phyloP scores from a whole-genome alignment of 2,797 vertebrate genomes.

The Amblyraja radiata region DNA sequence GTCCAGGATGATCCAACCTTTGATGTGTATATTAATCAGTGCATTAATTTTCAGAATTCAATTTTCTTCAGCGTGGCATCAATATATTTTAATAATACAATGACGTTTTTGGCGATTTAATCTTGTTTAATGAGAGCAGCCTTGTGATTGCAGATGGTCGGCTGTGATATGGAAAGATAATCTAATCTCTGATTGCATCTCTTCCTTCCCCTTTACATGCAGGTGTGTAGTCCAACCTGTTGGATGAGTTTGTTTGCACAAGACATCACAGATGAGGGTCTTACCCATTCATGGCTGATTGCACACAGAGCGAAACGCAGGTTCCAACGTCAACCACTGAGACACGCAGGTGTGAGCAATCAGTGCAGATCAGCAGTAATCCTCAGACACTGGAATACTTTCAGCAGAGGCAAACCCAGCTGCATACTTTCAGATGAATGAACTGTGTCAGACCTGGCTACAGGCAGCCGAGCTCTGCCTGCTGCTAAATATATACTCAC shows the following conservation, averaged over 20 bases:
- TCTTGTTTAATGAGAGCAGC: slow-evolving; percentile 7
- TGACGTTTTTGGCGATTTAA: not conserved
- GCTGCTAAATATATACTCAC: not conserved
- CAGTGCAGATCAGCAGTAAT: slow-evolving; percentile 76
- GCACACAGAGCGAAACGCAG: slow-evolving; percentile 64
- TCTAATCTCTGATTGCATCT: slow-evolving; percentile 26
- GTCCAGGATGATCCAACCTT: not conserved
- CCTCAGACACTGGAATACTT: slow-evolving; percentile 60
- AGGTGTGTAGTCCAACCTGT: slow-evolving; percentile 64
- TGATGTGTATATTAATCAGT: not conserved
- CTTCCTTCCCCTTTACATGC: slow-evolving; percentile 44
- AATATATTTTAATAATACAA: slow-evolving; percentile 7
- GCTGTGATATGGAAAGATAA: slow-evolving; percentile 16
- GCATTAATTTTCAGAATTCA: not conserved
- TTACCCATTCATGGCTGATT: slow-evolving; percentile 76
- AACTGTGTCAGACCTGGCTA: slow-evolving; percentile 1
- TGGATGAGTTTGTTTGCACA: slow-evolving; percentile 80
- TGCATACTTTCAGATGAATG: slow-evolving; percentile 9
- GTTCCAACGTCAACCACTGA: slow-evolving; percentile 47
- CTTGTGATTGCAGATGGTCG: slow-evolving; percentile 13
- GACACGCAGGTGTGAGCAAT: slow-evolving; percentile 84
- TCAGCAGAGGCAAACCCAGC: slow-evolving; percentile 45
- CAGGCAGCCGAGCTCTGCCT: not conserved
- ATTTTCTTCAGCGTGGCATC: not conserved
- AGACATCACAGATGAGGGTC: slow-evolving; percentile 72